Percentiles rank a stretch among this genome's conserved stretches.
These are phyloP conservation scores for Petaurus breviceps DNA, from an alignment of 2,113 vertebrate species.

Conservation along the genomic window DNA sequence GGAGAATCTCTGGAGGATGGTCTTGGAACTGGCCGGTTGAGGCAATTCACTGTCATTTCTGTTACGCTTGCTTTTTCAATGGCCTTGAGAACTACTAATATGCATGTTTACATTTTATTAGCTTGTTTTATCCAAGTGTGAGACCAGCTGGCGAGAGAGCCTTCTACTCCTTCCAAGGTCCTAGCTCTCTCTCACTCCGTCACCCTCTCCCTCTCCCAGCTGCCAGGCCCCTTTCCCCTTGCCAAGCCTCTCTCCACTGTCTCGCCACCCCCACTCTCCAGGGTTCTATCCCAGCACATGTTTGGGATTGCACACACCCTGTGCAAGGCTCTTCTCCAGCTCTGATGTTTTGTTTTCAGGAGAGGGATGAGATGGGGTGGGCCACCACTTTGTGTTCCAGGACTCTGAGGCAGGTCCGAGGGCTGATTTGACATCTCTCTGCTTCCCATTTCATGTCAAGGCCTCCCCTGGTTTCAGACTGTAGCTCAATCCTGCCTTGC, in stretches of 20 bases:
- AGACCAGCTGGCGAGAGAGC: slow-evolving; percentile 53
- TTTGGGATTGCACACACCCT: slow-evolving; percentile 6
- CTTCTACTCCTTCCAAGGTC: slow-evolving; percentile 49
- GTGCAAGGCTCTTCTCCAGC: background rate
- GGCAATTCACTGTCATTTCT: slow-evolving; percentile 45
- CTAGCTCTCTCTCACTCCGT: background rate
- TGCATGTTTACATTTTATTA: slow-evolving; percentile 61
- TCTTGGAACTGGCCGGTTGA: slow-evolving; percentile 47
- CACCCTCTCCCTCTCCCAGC: background rate
- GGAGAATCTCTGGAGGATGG: background rate
- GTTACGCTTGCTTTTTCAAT: slow-evolving; percentile 62
- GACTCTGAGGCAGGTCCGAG: background rate
- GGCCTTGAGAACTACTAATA: slow-evolving; percentile 66
- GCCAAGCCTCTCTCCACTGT: slow-evolving; percentile 11
- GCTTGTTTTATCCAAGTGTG: slow-evolving; percentile 55
- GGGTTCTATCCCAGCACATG: slow-evolving; percentile 37
- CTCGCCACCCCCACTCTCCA: slow-evolving; percentile 31
- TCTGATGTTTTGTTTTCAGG: slow-evolving; percentile 42
- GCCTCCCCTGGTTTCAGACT: background rate
- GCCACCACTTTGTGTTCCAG: background rate
- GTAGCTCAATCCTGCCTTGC: background rate
- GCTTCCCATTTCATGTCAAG: background rate
- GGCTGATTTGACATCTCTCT: background rate
- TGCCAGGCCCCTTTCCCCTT: background rate
- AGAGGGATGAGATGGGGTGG: background rate